phyloP scores from a whole-genome alignment of 2,888 invertebrate genomes.

The Zeuzera pyrina region DNA sequence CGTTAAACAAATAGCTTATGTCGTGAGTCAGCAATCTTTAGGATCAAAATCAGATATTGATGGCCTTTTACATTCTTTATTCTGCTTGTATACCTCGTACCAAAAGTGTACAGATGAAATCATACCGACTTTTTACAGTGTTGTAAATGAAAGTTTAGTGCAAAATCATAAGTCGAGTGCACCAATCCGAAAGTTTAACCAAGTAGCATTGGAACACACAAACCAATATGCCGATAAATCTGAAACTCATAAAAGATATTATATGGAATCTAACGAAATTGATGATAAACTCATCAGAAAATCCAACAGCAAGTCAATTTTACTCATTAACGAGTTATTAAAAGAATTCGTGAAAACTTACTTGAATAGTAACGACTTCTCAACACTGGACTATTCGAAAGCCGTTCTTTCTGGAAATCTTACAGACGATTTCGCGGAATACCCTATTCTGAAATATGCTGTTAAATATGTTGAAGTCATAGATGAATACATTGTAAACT shows the following conservation, averaged over 20 bases:
- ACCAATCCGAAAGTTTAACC: slow-evolving; percentile 25
- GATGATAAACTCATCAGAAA: slow-evolving; percentile 18
- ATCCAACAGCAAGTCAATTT: slow-evolving; percentile 51
- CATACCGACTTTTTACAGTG: slow-evolving; percentile 21
- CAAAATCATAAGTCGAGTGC: slow-evolving; percentile 12
- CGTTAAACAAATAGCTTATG: slow-evolving; percentile 69
- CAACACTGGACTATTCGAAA: slow-evolving; percentile 65
- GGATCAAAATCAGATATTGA: slow-evolving; percentile 11
- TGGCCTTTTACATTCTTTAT: slow-evolving; percentile 19
- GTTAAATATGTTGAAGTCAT: slow-evolving; percentile 54
- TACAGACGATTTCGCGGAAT: slow-evolving; percentile 61
- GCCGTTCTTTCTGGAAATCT: slow-evolving; percentile 52
- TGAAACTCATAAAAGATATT: slow-evolving; percentile 35
- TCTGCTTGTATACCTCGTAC: slow-evolving; percentile 35
- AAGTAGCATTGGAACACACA: slow-evolving; percentile 22
- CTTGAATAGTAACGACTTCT: slow-evolving; percentile 29
- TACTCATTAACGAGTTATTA: slow-evolving; percentile 54
- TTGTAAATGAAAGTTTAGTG: slow-evolving; percentile 24
- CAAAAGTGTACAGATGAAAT: slow-evolving; percentile 35
- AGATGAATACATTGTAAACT: slow-evolving; percentile 48
- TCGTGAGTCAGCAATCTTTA: slow-evolving; percentile 31
- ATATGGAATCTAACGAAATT: slow-evolving; percentile 31
- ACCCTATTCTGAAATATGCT: slow-evolving; percentile 70
- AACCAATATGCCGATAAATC: slow-evolving; percentile 11
- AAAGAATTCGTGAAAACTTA: slow-evolving; percentile 20